Base-by-base conservation (phyloP, 2,797 vertebrate genomes). In the Merluccius polli region DNA sequence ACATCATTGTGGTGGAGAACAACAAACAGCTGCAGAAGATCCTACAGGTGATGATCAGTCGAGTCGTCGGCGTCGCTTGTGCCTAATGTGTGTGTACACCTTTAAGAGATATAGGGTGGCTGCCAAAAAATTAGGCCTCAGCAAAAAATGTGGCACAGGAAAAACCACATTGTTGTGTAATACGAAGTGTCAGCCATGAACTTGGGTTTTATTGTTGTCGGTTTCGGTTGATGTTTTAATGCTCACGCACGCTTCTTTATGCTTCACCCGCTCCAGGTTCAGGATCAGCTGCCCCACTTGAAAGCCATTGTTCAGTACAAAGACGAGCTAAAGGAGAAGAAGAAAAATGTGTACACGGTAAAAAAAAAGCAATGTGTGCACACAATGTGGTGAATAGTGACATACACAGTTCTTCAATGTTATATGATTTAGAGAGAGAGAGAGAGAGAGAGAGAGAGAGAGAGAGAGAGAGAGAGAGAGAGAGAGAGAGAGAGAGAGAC, bases 1-100 rank as follows among this genome's bases (percentile, higher is more conserved):
- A 97, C 0, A 0, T 99, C 71, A 78, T 99, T 0, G 93, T 99
- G 77, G 95, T 98, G 89, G 97, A 99, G 84, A 98, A 99, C 75
- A 88, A 97, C 35, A 95, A 95, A 48, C 98, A 99, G 89, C 90
- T 99, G 71, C 93, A 95, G 92, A 99, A 99, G 84, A 96, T 99
- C 84, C 91, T 98, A 32, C 95, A 97, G 93, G 98, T 99, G 89
- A 94, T n/a, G n/a, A n/a, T n/a, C n/a, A n/a, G n/a, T n/a, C n/a
- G n/a, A n/a, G n/a, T n/a, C n/a, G n/a, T n/a, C n/a, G n/a, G n/a
- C n/a, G n/a, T n/a, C n/a, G n/a, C n/a, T n/a, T n/a, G n/a, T n/a
- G n/a, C n/a, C n/a, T n/a, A n/a, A n/a, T 44, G 41, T 16, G 16
- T 18, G 15, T 44, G 41, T 18, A 16, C 11, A 11, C 18, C 13